These are phyloP conservation scores for Crocallis elinguaria DNA, from an alignment of 2,888 invertebrate species.

Conservation along the genomic window DNA sequence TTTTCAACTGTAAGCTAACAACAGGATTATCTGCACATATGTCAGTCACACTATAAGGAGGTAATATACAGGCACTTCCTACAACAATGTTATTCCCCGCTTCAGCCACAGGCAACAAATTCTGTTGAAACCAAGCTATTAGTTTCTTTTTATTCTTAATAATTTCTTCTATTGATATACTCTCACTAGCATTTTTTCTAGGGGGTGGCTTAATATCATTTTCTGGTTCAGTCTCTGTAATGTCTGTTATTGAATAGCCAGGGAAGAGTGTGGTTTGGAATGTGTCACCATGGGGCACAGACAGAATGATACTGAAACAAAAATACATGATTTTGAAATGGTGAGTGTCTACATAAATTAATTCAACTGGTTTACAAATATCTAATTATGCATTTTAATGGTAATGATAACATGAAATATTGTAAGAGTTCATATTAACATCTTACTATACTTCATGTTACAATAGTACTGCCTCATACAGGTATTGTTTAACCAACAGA, in stretches of 20 bases:
- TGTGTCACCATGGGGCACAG: constrained; percentile 48
- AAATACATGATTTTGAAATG: not conserved
- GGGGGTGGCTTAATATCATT: constrained; percentile 42
- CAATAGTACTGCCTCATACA: too few species aligned
- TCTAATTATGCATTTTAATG: too few species aligned
- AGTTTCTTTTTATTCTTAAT: constrained; percentile 54
- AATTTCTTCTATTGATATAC: constrained; percentile 41
- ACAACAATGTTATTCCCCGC: constrained; percentile 61
- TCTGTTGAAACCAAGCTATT: constrained; percentile 65
- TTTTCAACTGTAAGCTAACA: constrained; percentile 64
- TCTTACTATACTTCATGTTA: too few species aligned
- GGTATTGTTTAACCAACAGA: too few species aligned
- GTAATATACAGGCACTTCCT: constrained; percentile 62
- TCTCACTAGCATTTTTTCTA: constrained; percentile 32
- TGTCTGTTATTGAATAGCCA: constrained; percentile 63
- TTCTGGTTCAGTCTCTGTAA: constrained; percentile 41
- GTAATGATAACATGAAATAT: too few species aligned
- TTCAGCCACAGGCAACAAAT: constrained; percentile 63
- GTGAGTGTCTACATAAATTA: too few species aligned
- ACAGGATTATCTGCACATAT: constrained; percentile 71
- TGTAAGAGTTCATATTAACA: too few species aligned
- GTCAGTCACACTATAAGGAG: constrained; percentile 62
- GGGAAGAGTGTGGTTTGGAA: constrained; percentile 62
- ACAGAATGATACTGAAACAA: constrained; percentile 67
- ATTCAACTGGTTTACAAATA: too few species aligned